Percentiles rank a stretch among this genome's conserved stretches.
phyloP scores from a whole-genome alignment of 35 echinoderm and acorn worm genomes.

The Strongylocentrotus purpuratus region DNA sequence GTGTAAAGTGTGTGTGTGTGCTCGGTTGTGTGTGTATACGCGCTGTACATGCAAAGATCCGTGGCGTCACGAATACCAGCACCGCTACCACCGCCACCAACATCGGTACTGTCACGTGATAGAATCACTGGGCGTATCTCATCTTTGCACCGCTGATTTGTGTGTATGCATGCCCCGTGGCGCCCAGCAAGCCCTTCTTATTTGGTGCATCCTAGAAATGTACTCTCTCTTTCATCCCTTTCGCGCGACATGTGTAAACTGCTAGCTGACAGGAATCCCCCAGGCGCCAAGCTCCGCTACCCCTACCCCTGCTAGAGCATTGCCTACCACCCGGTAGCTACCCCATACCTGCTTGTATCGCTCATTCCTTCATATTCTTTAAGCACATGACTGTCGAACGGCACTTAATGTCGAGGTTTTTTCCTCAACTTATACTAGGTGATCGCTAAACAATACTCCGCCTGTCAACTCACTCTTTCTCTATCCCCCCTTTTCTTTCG shows the following conservation, averaged over 20 bases:
- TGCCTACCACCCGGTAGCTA: neutral
- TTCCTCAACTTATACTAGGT: neutral
- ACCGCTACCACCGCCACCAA: neutral
- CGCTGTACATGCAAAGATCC: constrained; percentile 12
- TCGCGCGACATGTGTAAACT: constrained; percentile 68
- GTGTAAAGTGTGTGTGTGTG: neutral
- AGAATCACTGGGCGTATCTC: constrained; percentile 31
- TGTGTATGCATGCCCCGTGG: constrained; percentile 32
- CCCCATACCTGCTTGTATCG: constrained; percentile 25
- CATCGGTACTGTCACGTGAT: constrained; percentile 46
- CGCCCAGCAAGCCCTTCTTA: neutral
- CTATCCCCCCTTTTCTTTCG: neutral
- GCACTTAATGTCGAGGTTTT: constrained; percentile 31
- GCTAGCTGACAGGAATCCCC: constrained; percentile 52
- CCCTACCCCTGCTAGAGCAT: neutral
- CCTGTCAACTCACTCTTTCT: constrained; percentile 26
- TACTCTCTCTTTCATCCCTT: constrained; percentile 38
- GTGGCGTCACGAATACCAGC: constrained; percentile 36
- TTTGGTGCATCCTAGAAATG: constrained; percentile 10
- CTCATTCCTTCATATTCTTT: constrained; percentile 14
- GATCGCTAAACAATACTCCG: constrained; percentile 33
- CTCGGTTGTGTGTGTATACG: neutral
- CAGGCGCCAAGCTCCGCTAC: neutral
- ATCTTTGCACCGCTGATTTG: constrained; percentile 12
- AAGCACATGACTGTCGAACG: neutral